These are phyloP conservation scores for Eucidaris tribuloides DNA, from an alignment of 35 echinoderm and acorn worm species.

Conservation along the genomic window DNA sequence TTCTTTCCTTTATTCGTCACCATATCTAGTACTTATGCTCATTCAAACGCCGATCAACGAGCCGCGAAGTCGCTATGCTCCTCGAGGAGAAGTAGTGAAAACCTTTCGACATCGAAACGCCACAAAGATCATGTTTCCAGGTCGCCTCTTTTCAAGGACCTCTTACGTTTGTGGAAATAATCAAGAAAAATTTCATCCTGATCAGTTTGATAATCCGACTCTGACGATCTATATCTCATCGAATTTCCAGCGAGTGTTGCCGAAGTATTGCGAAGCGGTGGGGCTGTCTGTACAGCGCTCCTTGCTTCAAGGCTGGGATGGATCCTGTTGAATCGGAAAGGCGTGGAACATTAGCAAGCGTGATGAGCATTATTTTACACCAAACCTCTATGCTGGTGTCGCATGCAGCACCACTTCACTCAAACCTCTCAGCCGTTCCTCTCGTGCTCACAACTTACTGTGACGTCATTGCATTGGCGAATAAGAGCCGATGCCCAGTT, in stretches of 20 bases:
- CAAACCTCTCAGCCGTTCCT: not conserved
- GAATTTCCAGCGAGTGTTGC: conserved; percentile 25
- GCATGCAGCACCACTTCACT: not conserved
- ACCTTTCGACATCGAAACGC: not conserved
- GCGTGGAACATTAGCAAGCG: not conserved
- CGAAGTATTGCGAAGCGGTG: conserved; percentile 17
- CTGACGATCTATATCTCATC: conserved; percentile 46
- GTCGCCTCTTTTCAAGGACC: not conserved
- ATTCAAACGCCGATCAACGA: not conserved
- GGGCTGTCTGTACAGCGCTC: conserved; percentile 16
- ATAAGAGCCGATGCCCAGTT: not conserved
- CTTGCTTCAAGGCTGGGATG: conserved; percentile 41
- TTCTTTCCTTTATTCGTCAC: conserved; percentile 55
- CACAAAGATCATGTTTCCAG: not conserved
- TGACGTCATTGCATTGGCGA: conserved; percentile 1
- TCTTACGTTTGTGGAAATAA: conserved; percentile 31
- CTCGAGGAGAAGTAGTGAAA: not conserved
- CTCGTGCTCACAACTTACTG: not conserved
- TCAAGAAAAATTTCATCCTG: not conserved
- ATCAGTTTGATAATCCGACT: conserved; percentile 36
- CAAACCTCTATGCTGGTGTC: not conserved
- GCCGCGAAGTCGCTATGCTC: not conserved
- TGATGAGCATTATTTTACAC: not conserved
- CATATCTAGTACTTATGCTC: conserved; percentile 26
- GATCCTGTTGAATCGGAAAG: not conserved